Evolutionary conservation across 2,113 vertebrate species (phyloP).

Genomic region (Aldabrachelys gigantea): DNA sequence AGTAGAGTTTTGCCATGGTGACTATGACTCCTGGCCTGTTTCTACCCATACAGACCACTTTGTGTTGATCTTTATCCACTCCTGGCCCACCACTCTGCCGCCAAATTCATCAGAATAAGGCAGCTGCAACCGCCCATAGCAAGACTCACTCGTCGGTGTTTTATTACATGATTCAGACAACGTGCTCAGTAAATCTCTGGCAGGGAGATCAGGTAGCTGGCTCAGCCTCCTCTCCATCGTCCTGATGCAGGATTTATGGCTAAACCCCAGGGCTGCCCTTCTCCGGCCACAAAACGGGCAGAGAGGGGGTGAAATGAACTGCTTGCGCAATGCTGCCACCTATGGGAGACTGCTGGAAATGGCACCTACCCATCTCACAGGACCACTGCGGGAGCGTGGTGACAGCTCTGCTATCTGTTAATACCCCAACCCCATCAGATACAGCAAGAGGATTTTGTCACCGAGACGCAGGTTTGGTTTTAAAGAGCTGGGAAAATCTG

Average conservation of each 20-base stretch:
- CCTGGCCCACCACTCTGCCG: background rate
- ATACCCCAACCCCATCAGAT: rapidly evolving
- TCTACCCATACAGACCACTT: background rate
- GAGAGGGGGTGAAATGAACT: background rate
- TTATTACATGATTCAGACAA: background rate
- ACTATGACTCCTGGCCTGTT: background rate
- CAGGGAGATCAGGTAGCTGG: background rate
- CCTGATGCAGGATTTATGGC: background rate
- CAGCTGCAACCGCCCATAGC: no score
- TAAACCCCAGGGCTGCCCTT: background rate
- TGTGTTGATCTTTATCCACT: background rate
- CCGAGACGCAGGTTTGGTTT: background rate
- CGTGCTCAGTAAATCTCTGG: background rate
- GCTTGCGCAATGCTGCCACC: constrained; percentile 61
- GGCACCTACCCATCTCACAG: background rate
- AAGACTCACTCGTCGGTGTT: background rate
- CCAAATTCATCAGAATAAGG: background rate
- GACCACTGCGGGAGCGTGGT: no score
- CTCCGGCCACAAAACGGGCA: background rate
- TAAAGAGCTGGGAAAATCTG: no score
- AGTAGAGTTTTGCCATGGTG: background rate
- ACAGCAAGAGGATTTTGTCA: background rate
- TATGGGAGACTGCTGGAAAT: constrained; percentile 34
- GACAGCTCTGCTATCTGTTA: background rate
- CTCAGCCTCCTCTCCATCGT: no score